These are phyloP conservation scores for Galeopsomyia nigrocyanea DNA, from an alignment of 2,888 invertebrate species.

Conservation along the genomic window DNA sequence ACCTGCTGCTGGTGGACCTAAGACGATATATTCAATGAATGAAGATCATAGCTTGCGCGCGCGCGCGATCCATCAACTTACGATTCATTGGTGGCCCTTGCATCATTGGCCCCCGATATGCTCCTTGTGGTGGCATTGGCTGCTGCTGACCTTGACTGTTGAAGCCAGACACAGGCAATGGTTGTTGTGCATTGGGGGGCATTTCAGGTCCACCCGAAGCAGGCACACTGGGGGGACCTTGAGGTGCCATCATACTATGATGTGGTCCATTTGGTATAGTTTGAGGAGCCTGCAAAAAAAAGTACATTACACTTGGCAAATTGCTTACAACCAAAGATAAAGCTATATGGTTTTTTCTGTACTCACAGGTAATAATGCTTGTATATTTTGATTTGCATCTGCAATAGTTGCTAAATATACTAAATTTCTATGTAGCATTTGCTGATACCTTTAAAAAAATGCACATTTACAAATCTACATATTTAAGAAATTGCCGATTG, in stretches of 20 bases:
- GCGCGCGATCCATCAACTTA: conserved; percentile 52
- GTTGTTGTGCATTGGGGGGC: conserved; percentile 65
- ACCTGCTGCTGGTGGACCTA: conserved; percentile 71
- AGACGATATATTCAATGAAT: neutral
- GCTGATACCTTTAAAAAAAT: conserved; percentile 77
- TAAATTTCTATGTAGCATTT: conserved; percentile 93
- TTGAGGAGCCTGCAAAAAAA: conserved; percentile 72
- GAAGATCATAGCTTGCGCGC: no score
- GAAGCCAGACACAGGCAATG: conserved; percentile 65
- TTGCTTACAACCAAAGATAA: conserved; percentile 14
- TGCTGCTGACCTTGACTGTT: conserved; percentile 68
- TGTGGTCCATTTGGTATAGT: conserved; percentile 69
- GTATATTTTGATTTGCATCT: conserved; percentile 95
- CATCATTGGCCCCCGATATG: conserved; percentile 73
- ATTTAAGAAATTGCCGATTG: no score
- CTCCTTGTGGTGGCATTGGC: conserved; percentile 65
- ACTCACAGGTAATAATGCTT: conserved; percentile 87
- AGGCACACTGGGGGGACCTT: conserved; percentile 65
- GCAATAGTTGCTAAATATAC: conserved; percentile 96
- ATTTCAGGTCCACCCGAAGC: conserved; percentile 65
- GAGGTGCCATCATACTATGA: conserved; percentile 68
- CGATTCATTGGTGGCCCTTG: conserved; percentile 70
- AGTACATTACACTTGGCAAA: conserved; percentile 45
- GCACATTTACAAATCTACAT: no score
- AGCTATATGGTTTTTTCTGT: neutral